phyloP scores from a whole-genome alignment of 2,888 invertebrate genomes.

The Phytoseiulus persimilis region DNA sequence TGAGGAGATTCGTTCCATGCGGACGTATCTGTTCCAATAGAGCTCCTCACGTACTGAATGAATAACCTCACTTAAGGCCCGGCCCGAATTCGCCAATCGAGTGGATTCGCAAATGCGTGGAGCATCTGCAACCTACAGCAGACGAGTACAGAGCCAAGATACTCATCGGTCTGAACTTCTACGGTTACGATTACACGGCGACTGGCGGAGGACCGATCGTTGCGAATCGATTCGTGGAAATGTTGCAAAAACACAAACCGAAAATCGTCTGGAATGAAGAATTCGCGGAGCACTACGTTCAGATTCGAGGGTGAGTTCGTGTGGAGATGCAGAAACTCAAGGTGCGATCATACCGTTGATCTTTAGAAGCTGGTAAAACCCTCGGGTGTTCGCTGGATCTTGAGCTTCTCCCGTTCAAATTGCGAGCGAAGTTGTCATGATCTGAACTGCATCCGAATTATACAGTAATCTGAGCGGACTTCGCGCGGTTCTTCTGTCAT shows the following conservation, averaged over 20 bases:
- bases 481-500: too few species aligned
- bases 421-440: too few species aligned
- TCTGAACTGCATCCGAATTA: too few species aligned
- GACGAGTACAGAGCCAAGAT: slow-evolving; percentile 62
- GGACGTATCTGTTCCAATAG: too few species aligned
- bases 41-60: too few species aligned
- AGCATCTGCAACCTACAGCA: slow-evolving; percentile 59
- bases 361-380: too few species aligned
- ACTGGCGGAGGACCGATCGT: slow-evolving; percentile 72
- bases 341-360: too few species aligned
- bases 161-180: slow-evolving; percentile 81
- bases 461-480: too few species aligned
- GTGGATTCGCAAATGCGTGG: slow-evolving; percentile 71
- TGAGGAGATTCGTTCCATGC: slow-evolving; percentile 39
- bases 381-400: too few species aligned
- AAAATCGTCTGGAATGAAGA: slow-evolving; percentile 68
- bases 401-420: too few species aligned
- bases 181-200: slow-evolving; percentile 76
- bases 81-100: slow-evolving; percentile 79
- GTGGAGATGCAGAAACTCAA: neutral
- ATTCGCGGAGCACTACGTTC: slow-evolving; percentile 64
- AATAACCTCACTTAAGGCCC: slow-evolving; percentile 49
- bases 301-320: slow-evolving; percentile 33
- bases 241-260: slow-evolving; percentile 65
- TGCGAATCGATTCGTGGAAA: slow-evolving; percentile 66